Base-by-base conservation (phyloP, 2,113 vertebrate genomes). In the Otocyon megalotis region DNA sequence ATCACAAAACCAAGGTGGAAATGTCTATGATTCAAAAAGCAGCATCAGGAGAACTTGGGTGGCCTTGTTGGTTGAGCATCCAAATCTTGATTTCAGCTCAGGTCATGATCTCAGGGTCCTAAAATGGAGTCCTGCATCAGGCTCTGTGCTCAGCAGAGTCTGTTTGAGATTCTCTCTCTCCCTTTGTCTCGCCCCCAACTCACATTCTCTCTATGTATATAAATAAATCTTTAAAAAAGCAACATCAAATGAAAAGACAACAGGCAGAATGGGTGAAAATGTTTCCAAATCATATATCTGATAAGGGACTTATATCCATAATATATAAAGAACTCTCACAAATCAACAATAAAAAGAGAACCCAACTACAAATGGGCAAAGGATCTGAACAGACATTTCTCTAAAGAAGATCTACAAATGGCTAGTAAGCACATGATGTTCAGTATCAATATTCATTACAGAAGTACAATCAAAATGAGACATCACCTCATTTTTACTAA, bases 331-430 rank as follows among this genome's bases (percentile, higher is more conserved):
- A 94, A 93, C 26, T 58, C 17, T 63, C 71, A 72, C 8, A 90
- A 90, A 35, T 94, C n/a, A 94, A 50, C 48, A 95, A 65, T 37
- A 81, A 92, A 88, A 94, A 84, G 50, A 76, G 37, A 90, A 54
- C 37, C 19, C 32, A 89, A 85, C 24, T 82, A 82, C 20, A 71
- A 86, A 62, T 53, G 30, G 24, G 20, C 37, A 94, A 94, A 96
- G 1, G 2, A 85, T 91, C 2, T 94, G 24, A 89, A 92, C 1
- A 89, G 22, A 65, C 2, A 79, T 72, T 80, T 95, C 65, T 62
- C 76, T 84, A 67, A 87, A 90, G 30, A 96, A 86, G 16, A 90
- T 72, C 60, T 24, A n/a, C 26, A 48, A 89, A 81, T 56, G 67
- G 4, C 50, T 71, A 79, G 79, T 53, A 96, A 90, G 48, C 3